Evolutionary conservation across 2,113 vertebrate genomes (phyloP).

Genomic region (Paratilapia polleni): DNA sequence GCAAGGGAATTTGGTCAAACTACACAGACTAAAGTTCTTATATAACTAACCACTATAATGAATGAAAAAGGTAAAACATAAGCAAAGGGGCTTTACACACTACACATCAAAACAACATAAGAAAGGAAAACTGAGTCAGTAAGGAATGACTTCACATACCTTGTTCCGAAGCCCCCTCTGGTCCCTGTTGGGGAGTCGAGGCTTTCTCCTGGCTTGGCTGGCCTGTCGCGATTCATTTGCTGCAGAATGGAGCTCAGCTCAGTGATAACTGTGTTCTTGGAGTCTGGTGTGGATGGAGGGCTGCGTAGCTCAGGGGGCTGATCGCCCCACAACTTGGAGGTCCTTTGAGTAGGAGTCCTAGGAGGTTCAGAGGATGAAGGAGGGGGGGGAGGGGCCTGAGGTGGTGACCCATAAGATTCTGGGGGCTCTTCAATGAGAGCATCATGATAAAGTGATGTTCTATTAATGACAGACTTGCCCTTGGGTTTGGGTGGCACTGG

Average conservation of each 20-base stretch:
- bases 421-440: slow-evolving; percentile 89
- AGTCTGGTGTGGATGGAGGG: slow-evolving; percentile 87
- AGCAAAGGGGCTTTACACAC: background rate
- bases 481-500: slow-evolving; percentile 98
- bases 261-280: slow-evolving; percentile 93
- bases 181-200: slow-evolving; percentile 86
- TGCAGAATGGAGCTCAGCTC: slow-evolving; percentile 97
- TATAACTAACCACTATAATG: background rate
- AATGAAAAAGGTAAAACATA: background rate
- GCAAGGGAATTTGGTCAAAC: background rate
- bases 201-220: slow-evolving; percentile 88
- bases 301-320: slow-evolving; percentile 86
- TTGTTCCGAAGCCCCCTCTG: slow-evolving; percentile 87
- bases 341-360: slow-evolving; percentile 88
- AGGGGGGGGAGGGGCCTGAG: slow-evolving; percentile 86
- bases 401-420: slow-evolving; percentile 87
- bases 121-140: background rate
- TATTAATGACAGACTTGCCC: slow-evolving; percentile 93
- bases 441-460: slow-evolving; percentile 91
- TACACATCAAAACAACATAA: background rate
- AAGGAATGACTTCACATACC: slow-evolving; percentile 76
- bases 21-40: background rate
- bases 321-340: slow-evolving; percentile 95
- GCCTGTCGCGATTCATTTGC: slow-evolving; percentile 94
- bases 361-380: slow-evolving; percentile 80